Evolutionary conservation across 2,888 invertebrate genomes (phyloP), one percentile per base, ranked within the genome.

Genomic region (Epistrophe eligans): DNA sequence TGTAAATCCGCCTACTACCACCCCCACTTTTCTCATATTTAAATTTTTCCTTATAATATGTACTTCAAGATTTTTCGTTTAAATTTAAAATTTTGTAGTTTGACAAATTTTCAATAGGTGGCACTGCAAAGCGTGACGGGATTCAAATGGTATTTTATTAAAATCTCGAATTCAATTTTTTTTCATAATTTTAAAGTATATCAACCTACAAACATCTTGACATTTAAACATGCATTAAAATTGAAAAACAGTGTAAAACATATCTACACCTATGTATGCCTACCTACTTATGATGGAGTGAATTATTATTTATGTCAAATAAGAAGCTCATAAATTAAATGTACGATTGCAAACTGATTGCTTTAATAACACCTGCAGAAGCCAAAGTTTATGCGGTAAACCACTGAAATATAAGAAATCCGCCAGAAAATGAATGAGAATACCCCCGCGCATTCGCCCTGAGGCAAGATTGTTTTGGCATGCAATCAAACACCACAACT

Each of bases 281-380:
- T n/a, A 43, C 24, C 24, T n/a, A 43, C 43, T 40, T 43, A 24
- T 13, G n/a, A 40, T 43, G 43, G 19, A 62, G 40, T 62, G 62
- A 62, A 43, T 67, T 55, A 70, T 62, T 57, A 76, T 76, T 74
- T 71, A 79, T 66, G 70, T 57, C 66, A 73, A 80, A 67, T 73
- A 57, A 72, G 84, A 67, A 82, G 84, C 85, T 82, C 73, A 74
- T 85, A 85, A 85, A 85, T 85, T 85, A 73, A 85, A 64, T 64
- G 64, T 60, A 71, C 79, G 66, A 87, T 87, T 82, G 73, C 66
- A 74, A 74, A 45, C 82, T 87, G 85, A 87, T 87, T 79, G 79
- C 83, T 79, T 82, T 83, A 87, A 83, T 83, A 87, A 83, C 82
- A 83, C 87, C 82, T 79, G 82, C 87, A 76, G 82, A 83, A 83